phyloP scores from a whole-genome alignment of 2,888 invertebrate genomes.

The Archips xylosteana region DNA sequence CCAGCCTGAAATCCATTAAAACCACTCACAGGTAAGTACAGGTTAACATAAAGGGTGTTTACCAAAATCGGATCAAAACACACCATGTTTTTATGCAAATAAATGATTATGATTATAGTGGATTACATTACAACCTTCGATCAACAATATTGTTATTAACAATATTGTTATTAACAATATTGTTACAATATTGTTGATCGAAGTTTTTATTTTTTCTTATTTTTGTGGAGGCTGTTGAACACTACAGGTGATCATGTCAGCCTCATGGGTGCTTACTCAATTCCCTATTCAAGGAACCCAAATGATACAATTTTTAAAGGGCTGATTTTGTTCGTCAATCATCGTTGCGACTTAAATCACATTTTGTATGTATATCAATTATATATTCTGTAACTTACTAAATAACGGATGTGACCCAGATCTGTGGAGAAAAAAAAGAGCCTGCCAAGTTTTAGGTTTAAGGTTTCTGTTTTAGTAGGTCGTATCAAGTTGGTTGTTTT shows the following conservation, averaged over 20 bases:
- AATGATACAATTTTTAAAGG: too few species aligned
- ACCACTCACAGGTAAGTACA: conserved; percentile 25
- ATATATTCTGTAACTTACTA: not conserved
- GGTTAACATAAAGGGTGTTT: not conserved
- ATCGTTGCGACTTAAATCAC: not conserved
- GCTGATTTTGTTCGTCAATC: not conserved
- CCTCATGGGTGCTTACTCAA: too few species aligned
- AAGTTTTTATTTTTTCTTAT: too few species aligned
- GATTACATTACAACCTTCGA: too few species aligned
- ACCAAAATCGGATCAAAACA: not conserved
- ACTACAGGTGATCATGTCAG: too few species aligned
- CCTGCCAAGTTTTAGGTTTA: not conserved
- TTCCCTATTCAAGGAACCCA: too few species aligned
- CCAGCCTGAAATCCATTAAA: conserved; percentile 23
- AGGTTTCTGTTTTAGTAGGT: not conserved
- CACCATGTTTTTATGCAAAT: too few species aligned
- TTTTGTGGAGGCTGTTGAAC: too few species aligned
- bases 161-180: too few species aligned
- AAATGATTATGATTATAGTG: too few species aligned
- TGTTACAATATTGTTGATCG: too few species aligned
- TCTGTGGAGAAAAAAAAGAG: not conserved
- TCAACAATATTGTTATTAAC: too few species aligned
- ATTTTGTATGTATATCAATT: not conserved
- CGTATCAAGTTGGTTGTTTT: not conserved
- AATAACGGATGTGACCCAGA: not conserved